These are phyloP conservation scores for Geococcyx californianus DNA, from an alignment of 2,113 vertebrate species.

Conservation along the genomic window DNA sequence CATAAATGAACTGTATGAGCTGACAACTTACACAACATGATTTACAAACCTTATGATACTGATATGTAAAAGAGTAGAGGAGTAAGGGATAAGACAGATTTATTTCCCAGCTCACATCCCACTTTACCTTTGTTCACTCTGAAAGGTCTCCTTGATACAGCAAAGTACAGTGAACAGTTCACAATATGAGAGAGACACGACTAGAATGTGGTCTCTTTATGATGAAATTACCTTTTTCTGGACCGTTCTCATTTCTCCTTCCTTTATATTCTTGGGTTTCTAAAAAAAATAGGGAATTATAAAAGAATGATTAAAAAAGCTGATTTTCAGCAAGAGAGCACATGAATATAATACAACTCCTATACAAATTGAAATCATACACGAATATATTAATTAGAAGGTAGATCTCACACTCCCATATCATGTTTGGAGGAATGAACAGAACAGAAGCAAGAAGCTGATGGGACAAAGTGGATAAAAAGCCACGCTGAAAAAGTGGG, in stretches of 20 bases:
- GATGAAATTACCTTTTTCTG: constrained; percentile 77
- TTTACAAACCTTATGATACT: not conserved
- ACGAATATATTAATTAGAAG: not conserved
- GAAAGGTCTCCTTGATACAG: not conserved
- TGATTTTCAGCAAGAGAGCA: not conserved
- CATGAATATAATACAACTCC: not conserved
- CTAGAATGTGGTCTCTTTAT: not conserved
- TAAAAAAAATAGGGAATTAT: constrained; percentile 36
- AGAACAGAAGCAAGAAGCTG: not conserved
- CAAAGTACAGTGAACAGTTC: not conserved
- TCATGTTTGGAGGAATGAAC: not conserved
- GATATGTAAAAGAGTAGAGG: not conserved
- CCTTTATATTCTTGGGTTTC: constrained; percentile 76
- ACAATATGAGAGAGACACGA: not conserved
- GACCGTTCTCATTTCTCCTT: constrained; percentile 66
- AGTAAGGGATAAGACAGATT: not conserved
- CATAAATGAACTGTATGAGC: not conserved
- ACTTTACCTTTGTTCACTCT: not conserved
- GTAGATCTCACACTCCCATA: not conserved
- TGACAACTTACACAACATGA: not conserved
- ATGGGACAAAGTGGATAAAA: not conserved
- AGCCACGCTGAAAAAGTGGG: not conserved
- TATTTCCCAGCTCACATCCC: not conserved
- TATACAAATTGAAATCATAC: not conserved
- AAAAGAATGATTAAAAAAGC: not conserved